Evolutionary conservation across 2,113 vertebrate genomes (phyloP).

Genomic region (Galeopterus variegatus): DNA sequence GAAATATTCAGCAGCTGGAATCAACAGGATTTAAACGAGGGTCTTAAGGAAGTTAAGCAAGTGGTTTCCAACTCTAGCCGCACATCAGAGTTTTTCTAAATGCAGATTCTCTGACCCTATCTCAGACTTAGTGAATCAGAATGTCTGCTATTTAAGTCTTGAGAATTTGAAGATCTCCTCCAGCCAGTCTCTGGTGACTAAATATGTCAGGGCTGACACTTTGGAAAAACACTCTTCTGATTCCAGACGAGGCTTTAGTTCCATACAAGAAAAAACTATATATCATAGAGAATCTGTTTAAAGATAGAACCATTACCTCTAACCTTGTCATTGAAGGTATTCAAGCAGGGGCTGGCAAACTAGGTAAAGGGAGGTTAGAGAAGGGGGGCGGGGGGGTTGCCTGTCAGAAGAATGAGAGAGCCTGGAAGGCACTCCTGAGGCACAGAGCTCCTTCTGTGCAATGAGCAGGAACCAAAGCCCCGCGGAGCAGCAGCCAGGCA

Average conservation of each 20-base stretch:
- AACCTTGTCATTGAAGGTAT: background rate
- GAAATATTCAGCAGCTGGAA: background rate
- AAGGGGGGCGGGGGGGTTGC: background rate
- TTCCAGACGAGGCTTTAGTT: background rate
- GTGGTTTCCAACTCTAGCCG: slow-evolving; percentile 2
- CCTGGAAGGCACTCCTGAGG: background rate
- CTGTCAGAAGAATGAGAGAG: background rate
- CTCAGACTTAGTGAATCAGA: background rate
- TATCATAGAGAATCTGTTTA: background rate
- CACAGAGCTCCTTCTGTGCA: background rate
- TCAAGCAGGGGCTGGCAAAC: background rate
- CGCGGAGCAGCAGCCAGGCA: background rate
- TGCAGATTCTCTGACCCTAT: background rate
- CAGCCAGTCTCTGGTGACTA: background rate
- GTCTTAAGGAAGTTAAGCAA: background rate
- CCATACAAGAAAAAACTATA: background rate
- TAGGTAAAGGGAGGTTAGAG: background rate
- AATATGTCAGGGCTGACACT: background rate
- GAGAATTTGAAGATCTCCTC: background rate
- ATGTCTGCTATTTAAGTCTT: background rate
- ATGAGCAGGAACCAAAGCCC: background rate
- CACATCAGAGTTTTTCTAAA: background rate
- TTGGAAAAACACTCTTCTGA: background rate
- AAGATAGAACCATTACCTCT: background rate
- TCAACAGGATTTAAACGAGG: background rate